Conservation (phyloP, 1,140 invertebrate genomes). For the Euschistus heros region DNA sequence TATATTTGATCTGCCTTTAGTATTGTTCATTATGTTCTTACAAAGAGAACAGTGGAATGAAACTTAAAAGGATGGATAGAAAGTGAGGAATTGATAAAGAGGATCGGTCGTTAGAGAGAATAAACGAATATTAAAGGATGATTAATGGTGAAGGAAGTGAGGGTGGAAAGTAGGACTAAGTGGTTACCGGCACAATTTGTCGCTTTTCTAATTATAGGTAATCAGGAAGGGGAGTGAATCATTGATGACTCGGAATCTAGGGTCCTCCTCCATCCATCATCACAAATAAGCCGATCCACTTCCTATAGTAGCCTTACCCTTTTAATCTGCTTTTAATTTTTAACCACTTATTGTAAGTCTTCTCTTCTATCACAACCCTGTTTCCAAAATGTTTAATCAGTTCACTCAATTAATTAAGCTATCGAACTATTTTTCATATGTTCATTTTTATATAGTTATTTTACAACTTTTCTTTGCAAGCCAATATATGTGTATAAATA, state of each 20-base stretch:
- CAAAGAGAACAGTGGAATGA: not conserved
- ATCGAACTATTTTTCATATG: too few species aligned
- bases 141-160: constrained; percentile 1
- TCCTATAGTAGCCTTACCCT: too few species aligned
- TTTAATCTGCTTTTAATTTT: too few species aligned
- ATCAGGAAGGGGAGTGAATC: not conserved
- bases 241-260: not conserved
- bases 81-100: too few species aligned
- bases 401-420: too few species aligned
- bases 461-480: too few species aligned
- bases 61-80: not conserved
- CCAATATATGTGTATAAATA: too few species aligned
- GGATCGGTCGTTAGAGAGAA: not conserved
- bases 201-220: constrained; percentile 5
- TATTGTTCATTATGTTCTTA: too few species aligned
- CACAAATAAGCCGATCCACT: too few species aligned
- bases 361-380: not conserved
- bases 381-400: not conserved
- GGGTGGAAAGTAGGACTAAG: not conserved
- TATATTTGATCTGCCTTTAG: too few species aligned
- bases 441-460: too few species aligned
- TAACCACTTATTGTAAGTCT: not conserved
- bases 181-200: not conserved
- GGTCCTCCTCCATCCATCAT: not conserved
- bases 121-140: not conserved